These are phyloP conservation scores for Zalophus californianus DNA, from an alignment of 2,797 vertebrate species.

Conservation along the genomic window DNA sequence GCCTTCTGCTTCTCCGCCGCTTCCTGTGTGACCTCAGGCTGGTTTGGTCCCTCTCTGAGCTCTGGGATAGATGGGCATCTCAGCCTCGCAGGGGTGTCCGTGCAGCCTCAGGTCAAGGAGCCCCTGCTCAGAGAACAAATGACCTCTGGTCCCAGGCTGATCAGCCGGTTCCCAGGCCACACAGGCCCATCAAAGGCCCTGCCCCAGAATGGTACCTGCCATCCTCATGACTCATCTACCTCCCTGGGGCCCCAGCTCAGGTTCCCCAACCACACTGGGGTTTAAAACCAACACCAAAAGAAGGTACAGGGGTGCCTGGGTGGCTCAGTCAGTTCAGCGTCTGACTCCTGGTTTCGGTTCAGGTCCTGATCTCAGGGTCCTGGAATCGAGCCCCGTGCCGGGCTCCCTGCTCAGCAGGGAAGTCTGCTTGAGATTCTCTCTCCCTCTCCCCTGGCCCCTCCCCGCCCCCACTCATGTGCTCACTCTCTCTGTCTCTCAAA, in stretches of 20 bases:
- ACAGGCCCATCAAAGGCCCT: background rate
- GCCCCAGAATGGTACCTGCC: no score
- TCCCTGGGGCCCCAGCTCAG: background rate
- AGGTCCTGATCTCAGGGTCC: background rate
- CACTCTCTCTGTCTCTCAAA: background rate
- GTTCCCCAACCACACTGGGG: background rate
- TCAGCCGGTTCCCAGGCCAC: background rate
- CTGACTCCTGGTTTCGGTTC: background rate
- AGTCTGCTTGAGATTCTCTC: background rate
- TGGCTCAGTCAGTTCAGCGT: background rate
- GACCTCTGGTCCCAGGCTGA: background rate
- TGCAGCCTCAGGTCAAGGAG: background rate
- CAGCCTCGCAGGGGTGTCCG: no score
- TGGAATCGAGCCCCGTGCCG: background rate
- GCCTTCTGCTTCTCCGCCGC: background rate
- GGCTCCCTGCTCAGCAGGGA: background rate
- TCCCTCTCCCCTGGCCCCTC: background rate
- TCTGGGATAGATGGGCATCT: background rate
- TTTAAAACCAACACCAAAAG: background rate
- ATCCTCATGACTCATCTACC: no score
- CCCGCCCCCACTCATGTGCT: background rate
- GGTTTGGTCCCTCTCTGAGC: fast-evolving
- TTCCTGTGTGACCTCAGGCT: background rate
- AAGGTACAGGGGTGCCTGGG: background rate
- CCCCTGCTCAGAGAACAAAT: background rate